A percentile compares a stretch with the other conserved stretches of the same genome.
These are phyloP conservation scores for Clarias macrocephalus DNA, from an alignment of 2,113 vertebrate genomes.

Conservation along the genomic window DNA sequence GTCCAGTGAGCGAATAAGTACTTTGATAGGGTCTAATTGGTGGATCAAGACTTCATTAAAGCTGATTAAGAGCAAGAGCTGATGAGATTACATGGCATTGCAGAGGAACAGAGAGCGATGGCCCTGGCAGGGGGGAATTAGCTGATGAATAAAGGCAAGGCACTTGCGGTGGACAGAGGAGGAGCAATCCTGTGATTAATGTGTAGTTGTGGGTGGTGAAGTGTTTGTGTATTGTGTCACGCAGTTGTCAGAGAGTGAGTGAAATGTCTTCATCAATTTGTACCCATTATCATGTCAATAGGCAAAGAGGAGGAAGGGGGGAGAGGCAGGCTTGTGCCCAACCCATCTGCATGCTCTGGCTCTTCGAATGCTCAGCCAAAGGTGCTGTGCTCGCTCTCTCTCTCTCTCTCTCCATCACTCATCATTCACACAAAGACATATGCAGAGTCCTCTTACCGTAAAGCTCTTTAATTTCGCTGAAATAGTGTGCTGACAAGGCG, in stretches of 20 bases:
- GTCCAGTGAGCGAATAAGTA: conserved; percentile 28
- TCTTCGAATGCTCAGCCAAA: conserved; percentile 44
- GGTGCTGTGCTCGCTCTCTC: neutral
- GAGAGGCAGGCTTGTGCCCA: conserved; percentile 17
- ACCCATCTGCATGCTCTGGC: conserved; percentile 56
- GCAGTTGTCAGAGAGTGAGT: conserved; percentile 68
- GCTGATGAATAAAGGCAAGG: conserved; percentile 57
- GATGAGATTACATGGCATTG: conserved; percentile 50
- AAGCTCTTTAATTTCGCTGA: conserved; percentile 61
- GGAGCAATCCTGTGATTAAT: conserved; percentile 70
- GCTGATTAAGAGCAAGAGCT: conserved; percentile 52
- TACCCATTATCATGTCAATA: conserved; percentile 77
- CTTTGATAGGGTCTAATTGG: conserved; percentile 58
- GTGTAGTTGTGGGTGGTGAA: conserved; percentile 70
- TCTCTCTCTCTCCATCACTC: conserved; percentile 28
- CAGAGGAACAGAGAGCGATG: conserved; percentile 39
- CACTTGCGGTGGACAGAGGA: conserved; percentile 57
- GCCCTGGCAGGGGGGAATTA: conserved; percentile 54
- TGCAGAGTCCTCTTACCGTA: conserved; percentile 57
- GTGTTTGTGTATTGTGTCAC: conserved; percentile 71
- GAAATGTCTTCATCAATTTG: conserved; percentile 78
- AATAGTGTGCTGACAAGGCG: conserved; percentile 57
- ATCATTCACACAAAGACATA: conserved; percentile 41
- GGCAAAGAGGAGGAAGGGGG: conserved; percentile 53
- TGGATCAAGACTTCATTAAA: conserved; percentile 62